These are phyloP conservation scores for Cantharis nigra DNA, from an alignment of 2,888 invertebrate species.

Conservation along the genomic window DNA sequence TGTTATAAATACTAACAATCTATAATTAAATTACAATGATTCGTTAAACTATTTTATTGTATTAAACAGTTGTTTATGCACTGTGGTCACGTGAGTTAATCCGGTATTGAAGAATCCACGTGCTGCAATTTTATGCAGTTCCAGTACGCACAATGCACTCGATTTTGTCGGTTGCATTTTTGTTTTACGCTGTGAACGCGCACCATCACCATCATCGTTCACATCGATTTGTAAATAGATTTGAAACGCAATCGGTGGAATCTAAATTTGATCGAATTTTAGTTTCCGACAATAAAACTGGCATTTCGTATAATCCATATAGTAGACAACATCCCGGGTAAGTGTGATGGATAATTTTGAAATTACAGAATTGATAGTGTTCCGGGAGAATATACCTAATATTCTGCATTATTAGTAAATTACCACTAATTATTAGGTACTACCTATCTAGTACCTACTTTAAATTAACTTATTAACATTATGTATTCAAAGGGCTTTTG, in stretches of 20 bases:
- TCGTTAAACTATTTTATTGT: neutral
- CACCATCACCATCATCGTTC: constrained; percentile 27
- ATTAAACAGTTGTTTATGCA: neutral
- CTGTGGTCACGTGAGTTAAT: neutral
- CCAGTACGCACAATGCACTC: constrained; percentile 38
- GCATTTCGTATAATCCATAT: constrained; percentile 7
- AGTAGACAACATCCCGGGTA: constrained; percentile 7
- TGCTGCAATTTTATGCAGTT: constrained; percentile 15
- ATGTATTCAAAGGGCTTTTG: too few species aligned
- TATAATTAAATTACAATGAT: neutral
- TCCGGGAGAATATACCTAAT: neutral
- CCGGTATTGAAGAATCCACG: constrained; percentile 15
- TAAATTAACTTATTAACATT: too few species aligned
- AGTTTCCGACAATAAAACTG: neutral
- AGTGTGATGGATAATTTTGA: neutral
- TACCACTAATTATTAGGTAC: too few species aligned
- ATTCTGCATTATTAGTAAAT: too few species aligned
- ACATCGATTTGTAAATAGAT: neutral
- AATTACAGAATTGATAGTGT: neutral
- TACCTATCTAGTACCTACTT: too few species aligned
- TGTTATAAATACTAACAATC: too few species aligned
- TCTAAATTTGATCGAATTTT: neutral
- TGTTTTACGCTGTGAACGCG: constrained; percentile 24
- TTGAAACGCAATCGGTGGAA: neutral
- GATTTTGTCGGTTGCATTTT: constrained; percentile 31